Evolutionary conservation across 1,140 invertebrate genomes (phyloP), one percentile per base, ranked within the genome.

Genomic region (Monochamus saltuarius): DNA sequence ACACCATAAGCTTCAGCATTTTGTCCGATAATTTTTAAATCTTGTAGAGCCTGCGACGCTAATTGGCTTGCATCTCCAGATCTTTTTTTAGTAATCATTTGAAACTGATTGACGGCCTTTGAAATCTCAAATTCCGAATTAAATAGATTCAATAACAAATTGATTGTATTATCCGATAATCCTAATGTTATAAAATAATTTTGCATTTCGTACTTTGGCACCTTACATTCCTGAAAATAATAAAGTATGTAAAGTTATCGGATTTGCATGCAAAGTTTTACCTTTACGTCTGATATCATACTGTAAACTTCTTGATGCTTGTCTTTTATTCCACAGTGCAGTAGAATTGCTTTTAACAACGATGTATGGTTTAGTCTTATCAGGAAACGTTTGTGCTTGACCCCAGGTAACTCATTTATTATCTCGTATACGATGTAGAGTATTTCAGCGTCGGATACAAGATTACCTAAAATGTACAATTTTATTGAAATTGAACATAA

Each of bases 361-460:
- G 83, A 85, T 0, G 88, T 88, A 73, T 97, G 95, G 75, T 95
- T 96, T 13, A 98, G 73, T 47, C 87, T 83, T 56, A 97, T 84
- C 11, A 83, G 80, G 54, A 91, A 88, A 75, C 87, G 88, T 42
- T 85, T 82, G 38, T 86, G 84, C 45, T 83, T 78, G 1, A 90
- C 72, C 16, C 80, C 79, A 0, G 88, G 84, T 65, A 94, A 82
- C 70, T 89, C 84, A 54, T 84, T 84, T 37, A 91, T 82, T 9
- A 94, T 84, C 78, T 95, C 89, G 78, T 85, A 85, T 0, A 88
- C 83, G 19, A 93, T 80, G 8, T 83, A 84, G n/a, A 95, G 77
- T 0, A 96, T 73, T 74, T 97, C 94, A 2, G 91, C 92, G 77
- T 97, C 94, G 11, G 89, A 83, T 73, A 95, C 82, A 7, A 90